Percentiles rank a stretch among this genome's conserved stretches.
Conservation (phyloP, 1,140 invertebrate genomes). For the Eumeta japonica region DNA sequence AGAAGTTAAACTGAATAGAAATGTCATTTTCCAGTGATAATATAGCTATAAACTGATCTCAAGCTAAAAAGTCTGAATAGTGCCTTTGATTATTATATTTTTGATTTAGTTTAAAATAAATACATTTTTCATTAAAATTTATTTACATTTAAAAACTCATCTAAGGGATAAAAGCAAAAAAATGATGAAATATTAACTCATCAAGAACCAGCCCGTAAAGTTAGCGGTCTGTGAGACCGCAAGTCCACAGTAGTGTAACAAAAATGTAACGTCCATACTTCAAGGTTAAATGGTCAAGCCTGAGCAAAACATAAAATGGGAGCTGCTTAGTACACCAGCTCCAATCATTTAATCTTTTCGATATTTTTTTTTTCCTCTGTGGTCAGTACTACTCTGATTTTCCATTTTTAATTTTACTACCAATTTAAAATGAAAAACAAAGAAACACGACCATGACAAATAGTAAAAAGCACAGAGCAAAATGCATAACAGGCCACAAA, state of each 20-base stretch:
- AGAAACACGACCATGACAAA: no score
- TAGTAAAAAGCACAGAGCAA: no score
- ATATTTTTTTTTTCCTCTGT: no score
- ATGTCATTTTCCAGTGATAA: neutral
- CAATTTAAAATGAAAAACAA: no score
- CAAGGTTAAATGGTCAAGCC: no score
- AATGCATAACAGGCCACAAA: no score
- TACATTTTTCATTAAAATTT: conserved; percentile 1
- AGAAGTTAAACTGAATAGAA: conserved; percentile 1
- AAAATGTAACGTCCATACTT: no score
- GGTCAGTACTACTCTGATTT: no score
- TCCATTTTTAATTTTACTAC: no score
- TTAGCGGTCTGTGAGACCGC: neutral
- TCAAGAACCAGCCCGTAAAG: neutral
- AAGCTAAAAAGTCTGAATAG: conserved; percentile 1
- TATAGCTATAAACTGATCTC: neutral
- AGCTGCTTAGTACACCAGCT: no score
- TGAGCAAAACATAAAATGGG: no score
- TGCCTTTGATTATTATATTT: neutral
- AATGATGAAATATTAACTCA: neutral
- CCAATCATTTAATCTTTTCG: no score
- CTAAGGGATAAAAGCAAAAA: conserved; percentile 1
- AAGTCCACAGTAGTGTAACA: neutral
- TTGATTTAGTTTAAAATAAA: neutral
- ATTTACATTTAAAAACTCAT: neutral